A percentile compares a stretch with the other conserved stretches of the same genome.
Evolutionary conservation across 2,113 vertebrate genomes (phyloP).

Genomic region (Marmota monax): DNA sequence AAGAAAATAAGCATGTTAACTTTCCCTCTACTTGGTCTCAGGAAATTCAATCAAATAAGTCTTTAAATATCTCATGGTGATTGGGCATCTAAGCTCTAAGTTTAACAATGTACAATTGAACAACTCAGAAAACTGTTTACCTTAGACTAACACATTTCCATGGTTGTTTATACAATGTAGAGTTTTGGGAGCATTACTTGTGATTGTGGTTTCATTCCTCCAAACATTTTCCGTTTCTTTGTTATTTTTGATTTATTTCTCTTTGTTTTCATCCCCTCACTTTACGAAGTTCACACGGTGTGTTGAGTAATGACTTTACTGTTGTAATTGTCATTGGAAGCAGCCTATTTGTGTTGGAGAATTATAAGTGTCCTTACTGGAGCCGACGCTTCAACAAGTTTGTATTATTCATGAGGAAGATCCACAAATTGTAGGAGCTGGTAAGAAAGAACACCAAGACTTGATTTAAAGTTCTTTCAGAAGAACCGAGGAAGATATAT

Average conservation of each 20-base stretch:
- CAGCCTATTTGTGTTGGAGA: background rate
- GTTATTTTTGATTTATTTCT: slow-evolving; percentile 42
- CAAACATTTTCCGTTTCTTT: background rate
- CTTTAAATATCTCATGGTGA: background rate
- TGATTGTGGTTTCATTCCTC: background rate
- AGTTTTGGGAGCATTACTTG: background rate
- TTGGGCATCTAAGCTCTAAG: background rate
- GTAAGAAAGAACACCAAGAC: slow-evolving; percentile 49
- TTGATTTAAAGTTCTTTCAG: background rate
- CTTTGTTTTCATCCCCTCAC: background rate
- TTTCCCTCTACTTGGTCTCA: background rate
- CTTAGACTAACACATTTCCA: background rate
- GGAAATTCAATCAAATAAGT: background rate
- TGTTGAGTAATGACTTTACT: background rate
- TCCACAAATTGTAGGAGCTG: background rate
- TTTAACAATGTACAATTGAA: background rate
- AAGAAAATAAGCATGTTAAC: background rate
- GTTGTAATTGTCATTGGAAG: slow-evolving; percentile 42
- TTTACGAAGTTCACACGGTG: slow-evolving; percentile 44
- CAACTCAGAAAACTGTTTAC: background rate
- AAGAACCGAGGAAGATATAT: background rate
- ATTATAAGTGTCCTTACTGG: background rate
- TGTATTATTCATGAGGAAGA: slow-evolving; percentile 34
- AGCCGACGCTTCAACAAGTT: background rate
- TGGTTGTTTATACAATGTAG: background rate